A percentile compares a stretch with the other conserved stretches of the same genome.
Conservation (phyloP, 2,797 vertebrate genomes). For the Anabacerthia variegaticeps region DNA sequence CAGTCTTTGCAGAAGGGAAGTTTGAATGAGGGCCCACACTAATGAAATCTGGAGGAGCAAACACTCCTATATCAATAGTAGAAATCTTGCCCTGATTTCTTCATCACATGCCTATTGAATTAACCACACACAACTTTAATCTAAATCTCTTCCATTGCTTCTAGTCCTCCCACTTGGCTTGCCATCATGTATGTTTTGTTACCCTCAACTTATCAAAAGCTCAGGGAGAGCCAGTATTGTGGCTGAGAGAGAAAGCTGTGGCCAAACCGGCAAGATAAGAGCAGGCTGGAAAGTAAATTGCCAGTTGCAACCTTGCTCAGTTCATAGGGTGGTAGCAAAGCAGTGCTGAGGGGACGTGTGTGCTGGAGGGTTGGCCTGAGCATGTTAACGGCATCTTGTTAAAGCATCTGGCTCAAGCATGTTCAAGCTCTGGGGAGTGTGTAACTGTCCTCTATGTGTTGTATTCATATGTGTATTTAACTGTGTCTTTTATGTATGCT, state of each 20-base stretch:
- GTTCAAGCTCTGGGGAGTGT: neutral
- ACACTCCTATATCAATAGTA: neutral
- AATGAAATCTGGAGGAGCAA: neutral
- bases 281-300: neutral
- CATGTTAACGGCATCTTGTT: neutral
- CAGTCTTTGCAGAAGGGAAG: neutral
- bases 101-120: neutral
- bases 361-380: neutral
- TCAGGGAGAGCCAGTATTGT: neutral
- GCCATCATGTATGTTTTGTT: neutral
- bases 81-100: neutral
- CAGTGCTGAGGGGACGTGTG: neutral
- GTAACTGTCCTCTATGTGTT: neutral
- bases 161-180: neutral
- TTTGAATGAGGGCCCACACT: neutral
- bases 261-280: neutral
- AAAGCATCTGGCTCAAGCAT: neutral
- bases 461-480: neutral
- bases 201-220: neutral
- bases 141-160: neutral
- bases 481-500: neutral
- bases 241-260: neutral
- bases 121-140: neutral
- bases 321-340: neutral
- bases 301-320: neutral